phyloP scores from a whole-genome alignment of 2,797 vertebrate species.

The Gambelia wislizenii region DNA sequence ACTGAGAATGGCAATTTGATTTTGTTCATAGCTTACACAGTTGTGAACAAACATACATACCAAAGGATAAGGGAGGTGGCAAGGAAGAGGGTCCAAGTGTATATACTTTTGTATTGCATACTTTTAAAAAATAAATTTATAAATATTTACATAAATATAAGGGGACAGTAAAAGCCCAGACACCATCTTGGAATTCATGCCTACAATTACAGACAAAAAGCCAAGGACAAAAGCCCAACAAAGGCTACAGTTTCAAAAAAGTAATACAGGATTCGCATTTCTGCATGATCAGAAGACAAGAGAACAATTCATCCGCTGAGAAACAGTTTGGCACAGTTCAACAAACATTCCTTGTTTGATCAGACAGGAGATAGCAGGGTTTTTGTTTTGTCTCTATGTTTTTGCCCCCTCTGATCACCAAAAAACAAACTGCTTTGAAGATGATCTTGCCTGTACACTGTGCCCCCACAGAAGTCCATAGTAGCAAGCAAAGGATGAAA shows the following conservation, averaged over 20 bases:
- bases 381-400: conserved; percentile 63
- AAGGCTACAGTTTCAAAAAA: conserved; percentile 73
- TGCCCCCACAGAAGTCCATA: conserved; percentile 83
- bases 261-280: conserved; percentile 76
- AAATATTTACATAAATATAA: conserved; percentile 78
- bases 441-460: conserved; percentile 81
- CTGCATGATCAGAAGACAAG: conserved; percentile 74
- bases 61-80: conserved; percentile 64
- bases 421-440: conserved; percentile 79
- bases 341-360: conserved; percentile 81
- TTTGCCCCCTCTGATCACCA: conserved; percentile 82
- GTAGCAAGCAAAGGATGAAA: conserved; percentile 90
- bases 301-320: conserved; percentile 79
- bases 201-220: conserved; percentile 76
- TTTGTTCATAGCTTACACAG: conserved; percentile 75
- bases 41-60: conserved; percentile 72
- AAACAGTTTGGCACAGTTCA: conserved; percentile 87
- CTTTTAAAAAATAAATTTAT: conserved; percentile 76
- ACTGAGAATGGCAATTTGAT: conserved; percentile 69
- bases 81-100: conserved; percentile 68
- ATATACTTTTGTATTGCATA: conserved; percentile 64
- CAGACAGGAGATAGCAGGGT: conserved; percentile 77
- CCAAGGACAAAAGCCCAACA: conserved; percentile 64
- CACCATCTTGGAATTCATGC: conserved; percentile 71
- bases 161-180: conserved; percentile 75